Base-by-base conservation (phyloP, 2,113 vertebrate species). In the Paradoxurus hermaphroditus region DNA sequence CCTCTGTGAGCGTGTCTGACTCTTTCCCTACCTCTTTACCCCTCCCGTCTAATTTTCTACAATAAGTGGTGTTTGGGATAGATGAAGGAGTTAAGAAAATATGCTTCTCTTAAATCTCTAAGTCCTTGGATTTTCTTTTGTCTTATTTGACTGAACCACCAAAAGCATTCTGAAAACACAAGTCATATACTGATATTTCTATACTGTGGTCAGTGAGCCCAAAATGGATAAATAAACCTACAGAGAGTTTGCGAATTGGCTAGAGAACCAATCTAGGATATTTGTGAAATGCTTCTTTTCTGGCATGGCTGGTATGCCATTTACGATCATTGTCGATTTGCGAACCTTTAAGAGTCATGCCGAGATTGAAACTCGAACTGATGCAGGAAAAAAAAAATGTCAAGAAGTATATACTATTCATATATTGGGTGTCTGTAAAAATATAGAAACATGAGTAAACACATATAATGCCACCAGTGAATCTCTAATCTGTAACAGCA, bases 171-270 rank as follows among this genome's bases (percentile, higher is more conserved):
- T n/a, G n/a, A n/a, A n/a, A n/a, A n/a, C n/a, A n/a, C n/a, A n/a
- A n/a, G n/a, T n/a, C n/a, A n/a, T n/a, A n/a, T n/a, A n/a, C n/a
- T n/a, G n/a, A 15, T 68, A 62, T 97, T 83, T 93, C 59, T 91
- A 19, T 53, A 46, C 59, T 77, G 9, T 78, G 63, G 3, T 93
- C 86, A 86, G 29, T 94, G 29, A 92, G 39, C 34, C 79, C 91
- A 56, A 96, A 94, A 96, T 25, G 62, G 62, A 73, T 89, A 83
- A 93, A 91, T 92, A 79, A 91, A 86, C 93, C 62, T 96, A 39
- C 56, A 88, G 41, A 90, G 10, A 93, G 18, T 62, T 91, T 93
- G 21, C 65, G 59, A 96, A 94, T 34, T 91, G 34, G 59, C n/a
- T 73, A 59, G 62, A 78, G 65, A 94, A 96, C 75, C 51, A 73